Percentiles rank a stretch among this genome's conserved stretches.
These are phyloP conservation scores for Tursiops truncatus DNA, from an alignment of 2,113 vertebrate genomes.

Conservation along the genomic window DNA sequence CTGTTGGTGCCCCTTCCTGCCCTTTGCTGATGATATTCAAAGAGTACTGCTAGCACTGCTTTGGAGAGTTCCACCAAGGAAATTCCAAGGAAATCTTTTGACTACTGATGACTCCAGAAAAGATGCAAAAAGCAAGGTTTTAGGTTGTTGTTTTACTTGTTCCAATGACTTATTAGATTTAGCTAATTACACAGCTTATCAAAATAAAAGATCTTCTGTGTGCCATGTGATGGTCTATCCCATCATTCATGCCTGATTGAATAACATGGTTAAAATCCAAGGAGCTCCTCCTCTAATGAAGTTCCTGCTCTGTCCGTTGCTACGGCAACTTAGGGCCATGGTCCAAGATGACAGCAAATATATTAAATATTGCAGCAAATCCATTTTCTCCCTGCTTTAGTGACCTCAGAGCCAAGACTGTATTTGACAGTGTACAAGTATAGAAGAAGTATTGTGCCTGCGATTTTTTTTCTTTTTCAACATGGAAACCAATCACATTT, in stretches of 20 bases:
- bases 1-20: not conserved
- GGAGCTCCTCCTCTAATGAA: slow-evolving; percentile 49
- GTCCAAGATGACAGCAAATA: slow-evolving; percentile 64
- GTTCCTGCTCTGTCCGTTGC: slow-evolving; percentile 59
- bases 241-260: slow-evolving; percentile 53
- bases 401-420: slow-evolving; percentile 40
- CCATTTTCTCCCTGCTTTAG: slow-evolving; percentile 42
- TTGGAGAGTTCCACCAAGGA: not conserved
- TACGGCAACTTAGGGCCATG: slow-evolving; percentile 48
- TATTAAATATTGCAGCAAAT: slow-evolving; percentile 56
- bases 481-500: not conserved
- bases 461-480: not conserved
- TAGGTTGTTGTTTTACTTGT: slow-evolving; percentile 21
- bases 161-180: slow-evolving; percentile 50
- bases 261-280: slow-evolving; percentile 51
- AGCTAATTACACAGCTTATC: slow-evolving; percentile 49
- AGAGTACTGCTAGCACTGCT: not conserved
- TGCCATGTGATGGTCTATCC: not conserved
- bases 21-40: not conserved
- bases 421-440: not conserved
- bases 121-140: slow-evolving; percentile 27
- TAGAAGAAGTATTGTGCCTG: not conserved
- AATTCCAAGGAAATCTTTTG: slow-evolving; percentile 11
- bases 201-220: slow-evolving; percentile 8
- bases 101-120: slow-evolving; percentile 19